Conservation (phyloP, 2,888 invertebrate species). For the Eucriotettix oculatus region DNA sequence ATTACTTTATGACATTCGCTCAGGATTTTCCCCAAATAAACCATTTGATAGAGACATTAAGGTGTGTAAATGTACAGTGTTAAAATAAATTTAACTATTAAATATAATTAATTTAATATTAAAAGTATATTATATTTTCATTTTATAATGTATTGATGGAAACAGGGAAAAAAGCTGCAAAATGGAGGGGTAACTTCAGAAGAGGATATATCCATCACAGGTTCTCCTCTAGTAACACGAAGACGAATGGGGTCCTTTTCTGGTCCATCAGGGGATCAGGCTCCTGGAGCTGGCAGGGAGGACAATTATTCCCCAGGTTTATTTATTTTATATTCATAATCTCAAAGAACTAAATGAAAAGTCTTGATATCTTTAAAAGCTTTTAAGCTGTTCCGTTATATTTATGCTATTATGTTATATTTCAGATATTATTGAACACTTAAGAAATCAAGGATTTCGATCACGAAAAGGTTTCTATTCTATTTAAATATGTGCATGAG, state of each 20-base stretch:
- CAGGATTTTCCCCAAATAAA: constrained; percentile 38
- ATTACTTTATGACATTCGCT: constrained; percentile 55
- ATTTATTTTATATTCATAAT: background rate
- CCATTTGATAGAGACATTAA: constrained; percentile 25
- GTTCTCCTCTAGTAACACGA: constrained; percentile 49
- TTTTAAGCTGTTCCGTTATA: no score
- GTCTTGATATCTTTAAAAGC: no score
- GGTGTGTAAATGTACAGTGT: constrained; percentile 21
- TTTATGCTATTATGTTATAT: no score
- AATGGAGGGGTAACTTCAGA: constrained; percentile 33
- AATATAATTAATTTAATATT: background rate
- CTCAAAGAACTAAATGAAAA: no score
- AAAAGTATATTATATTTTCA: background rate
- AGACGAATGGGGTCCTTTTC: constrained; percentile 50
- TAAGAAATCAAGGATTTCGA: no score
- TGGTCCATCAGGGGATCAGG: constrained; percentile 21
- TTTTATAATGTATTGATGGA: background rate
- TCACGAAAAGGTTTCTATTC: no score
- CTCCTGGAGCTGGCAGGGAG: constrained; percentile 14
- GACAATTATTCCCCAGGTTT: constrained; percentile 39
- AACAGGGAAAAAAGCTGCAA: constrained; percentile 2
- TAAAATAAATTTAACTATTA: background rate
- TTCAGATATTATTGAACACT: no score
- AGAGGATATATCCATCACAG: constrained; percentile 43
- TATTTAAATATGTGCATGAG: no score